These are phyloP conservation scores for Dolichopus griseipennis DNA, from an alignment of 2,888 invertebrate genomes.

Conservation along the genomic window DNA sequence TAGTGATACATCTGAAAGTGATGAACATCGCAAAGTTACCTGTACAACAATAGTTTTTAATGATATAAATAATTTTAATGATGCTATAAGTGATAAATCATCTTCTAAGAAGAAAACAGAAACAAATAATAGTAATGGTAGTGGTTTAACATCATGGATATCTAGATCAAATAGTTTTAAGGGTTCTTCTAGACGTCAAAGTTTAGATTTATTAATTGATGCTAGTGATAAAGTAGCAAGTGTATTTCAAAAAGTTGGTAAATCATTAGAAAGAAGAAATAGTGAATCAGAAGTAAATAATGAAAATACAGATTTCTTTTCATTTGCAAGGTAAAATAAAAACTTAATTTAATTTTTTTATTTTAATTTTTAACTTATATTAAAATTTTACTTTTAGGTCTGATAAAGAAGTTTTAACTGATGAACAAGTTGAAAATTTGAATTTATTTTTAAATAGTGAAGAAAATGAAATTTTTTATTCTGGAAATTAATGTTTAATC, in stretches of 20 bases:
- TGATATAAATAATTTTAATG: conserved; percentile 27
- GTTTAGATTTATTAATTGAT: conserved; percentile 66
- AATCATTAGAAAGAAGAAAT: conserved; percentile 60
- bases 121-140: conserved; percentile 38
- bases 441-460: conserved; percentile 32
- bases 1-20: conserved; percentile 37
- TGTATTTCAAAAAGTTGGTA: conserved; percentile 63
- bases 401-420: conserved; percentile 42
- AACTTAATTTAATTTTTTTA: conserved; percentile 18
- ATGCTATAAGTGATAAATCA: conserved; percentile 30
- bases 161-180: conserved; percentile 41
- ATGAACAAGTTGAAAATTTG: conserved; percentile 43
- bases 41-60: conserved; percentile 38
- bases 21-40: conserved; percentile 40
- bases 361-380: conserved; percentile 24
- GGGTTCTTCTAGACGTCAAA: conserved; percentile 52
- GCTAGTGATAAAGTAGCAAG: conserved; percentile 70
- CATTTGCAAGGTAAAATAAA: conserved; percentile 42
- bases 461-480: conserved; percentile 30
- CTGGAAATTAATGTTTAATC: neutral
- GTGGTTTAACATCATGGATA: conserved; percentile 32
- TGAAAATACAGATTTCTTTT: conserved; percentile 40
- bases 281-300: conserved; percentile 56
- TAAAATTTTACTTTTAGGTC: conserved; percentile 27
- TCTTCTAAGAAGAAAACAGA: conserved; percentile 45